Conservation (phyloP, 2,113 vertebrate species). For the Callocephalon fimbriatum region DNA sequence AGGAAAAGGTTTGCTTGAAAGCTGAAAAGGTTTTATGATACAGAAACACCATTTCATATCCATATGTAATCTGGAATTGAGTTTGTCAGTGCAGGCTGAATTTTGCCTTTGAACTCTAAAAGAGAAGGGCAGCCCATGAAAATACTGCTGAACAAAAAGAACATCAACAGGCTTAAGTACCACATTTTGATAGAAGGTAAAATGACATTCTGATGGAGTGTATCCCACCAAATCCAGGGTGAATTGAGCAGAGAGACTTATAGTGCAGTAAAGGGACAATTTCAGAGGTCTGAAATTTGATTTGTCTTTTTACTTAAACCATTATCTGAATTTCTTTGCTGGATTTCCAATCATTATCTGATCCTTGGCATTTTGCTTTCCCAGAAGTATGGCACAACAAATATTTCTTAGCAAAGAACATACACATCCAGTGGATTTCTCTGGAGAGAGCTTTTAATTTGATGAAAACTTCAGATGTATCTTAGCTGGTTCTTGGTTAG, state of each 20-base stretch:
- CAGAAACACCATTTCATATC: neutral
- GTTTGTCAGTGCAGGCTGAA: constrained; percentile 21
- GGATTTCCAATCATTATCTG: neutral
- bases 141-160: neutral
- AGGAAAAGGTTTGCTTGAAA: constrained; percentile 27
- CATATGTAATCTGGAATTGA: constrained; percentile 25
- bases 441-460: neutral
- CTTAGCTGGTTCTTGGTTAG: neutral
- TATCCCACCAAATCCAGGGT: neutral
- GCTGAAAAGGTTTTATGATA: neutral
- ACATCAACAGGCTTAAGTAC: neutral
- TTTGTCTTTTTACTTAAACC: neutral
- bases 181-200: neutral
- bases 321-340: neutral
- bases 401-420: neutral
- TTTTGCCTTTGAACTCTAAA: constrained; percentile 39
- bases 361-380: neutral
- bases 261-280: neutral
- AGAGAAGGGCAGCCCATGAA: constrained; percentile 26
- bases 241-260: neutral
- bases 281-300: neutral
- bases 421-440: neutral
- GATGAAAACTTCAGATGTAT: neutral
- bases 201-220: neutral
- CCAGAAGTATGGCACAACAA: neutral